Percentiles rank a stretch among this genome's conserved stretches.
Conservation (phyloP, 2,888 invertebrate genomes). For the Acleris sparsana region DNA sequence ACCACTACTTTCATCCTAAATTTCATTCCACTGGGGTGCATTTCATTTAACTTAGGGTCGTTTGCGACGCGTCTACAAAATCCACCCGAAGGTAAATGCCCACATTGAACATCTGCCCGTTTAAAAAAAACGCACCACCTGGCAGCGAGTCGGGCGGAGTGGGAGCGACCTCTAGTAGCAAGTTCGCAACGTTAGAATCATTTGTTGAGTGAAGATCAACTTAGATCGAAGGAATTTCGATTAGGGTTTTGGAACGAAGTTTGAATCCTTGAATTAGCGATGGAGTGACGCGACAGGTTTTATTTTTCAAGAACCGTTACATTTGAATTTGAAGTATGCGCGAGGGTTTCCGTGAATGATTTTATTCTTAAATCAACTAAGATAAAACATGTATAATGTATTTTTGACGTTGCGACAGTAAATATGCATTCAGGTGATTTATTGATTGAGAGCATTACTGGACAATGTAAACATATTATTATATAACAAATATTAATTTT, state of each 20-base stretch:
- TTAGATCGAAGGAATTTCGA: not conserved
- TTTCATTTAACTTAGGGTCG: conserved; percentile 20
- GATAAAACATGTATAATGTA: no score
- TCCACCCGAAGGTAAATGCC: conserved; percentile 37
- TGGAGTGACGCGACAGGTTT: not conserved
- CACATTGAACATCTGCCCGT: conserved; percentile 39
- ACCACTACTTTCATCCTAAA: not conserved
- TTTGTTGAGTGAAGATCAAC: not conserved
- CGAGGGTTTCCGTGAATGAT: not conserved
- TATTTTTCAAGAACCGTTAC: not conserved
- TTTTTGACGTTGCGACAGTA: no score
- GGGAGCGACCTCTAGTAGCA: conserved; percentile 14
- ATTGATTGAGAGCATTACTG: conserved; percentile 1
- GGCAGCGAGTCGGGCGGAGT: conserved; percentile 17
- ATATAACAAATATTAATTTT: no score
- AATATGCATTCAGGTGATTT: not conserved
- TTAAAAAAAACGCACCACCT: conserved; percentile 40
- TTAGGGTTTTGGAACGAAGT: not conserved
- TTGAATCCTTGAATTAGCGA: not conserved
- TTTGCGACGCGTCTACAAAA: conserved; percentile 18
- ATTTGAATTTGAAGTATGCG: not conserved
- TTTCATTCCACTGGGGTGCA: conserved; percentile 14
- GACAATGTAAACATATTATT: not conserved
- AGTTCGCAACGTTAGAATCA: not conserved
- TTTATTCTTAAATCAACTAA: not conserved